These are phyloP conservation scores for Suricata suricatta DNA, from an alignment of 2,113 vertebrate species.

Conservation along the genomic window DNA sequence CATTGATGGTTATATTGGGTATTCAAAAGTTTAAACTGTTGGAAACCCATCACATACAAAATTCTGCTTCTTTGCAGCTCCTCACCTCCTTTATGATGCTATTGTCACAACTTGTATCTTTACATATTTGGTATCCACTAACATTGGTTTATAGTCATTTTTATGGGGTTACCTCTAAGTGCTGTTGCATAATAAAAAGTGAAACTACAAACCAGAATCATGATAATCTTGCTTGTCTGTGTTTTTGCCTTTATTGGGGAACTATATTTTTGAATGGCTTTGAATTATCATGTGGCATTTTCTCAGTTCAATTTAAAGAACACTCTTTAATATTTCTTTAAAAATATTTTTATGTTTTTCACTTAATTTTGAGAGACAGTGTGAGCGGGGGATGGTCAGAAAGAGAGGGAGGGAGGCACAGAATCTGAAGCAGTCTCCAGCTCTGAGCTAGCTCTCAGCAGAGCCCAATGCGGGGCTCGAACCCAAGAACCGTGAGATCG, in stretches of 20 bases:
- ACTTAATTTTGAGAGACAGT: no score
- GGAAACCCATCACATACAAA: background rate
- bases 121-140: background rate
- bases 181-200: background rate
- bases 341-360: no score
- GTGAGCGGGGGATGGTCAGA: no score
- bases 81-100: background rate
- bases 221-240: background rate
- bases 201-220: background rate
- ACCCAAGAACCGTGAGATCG: no score
- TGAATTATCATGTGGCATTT: background rate
- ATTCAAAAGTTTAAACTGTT: background rate
- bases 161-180: background rate
- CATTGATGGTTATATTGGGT: background rate
- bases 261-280: background rate
- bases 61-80: background rate
- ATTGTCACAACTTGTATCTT: background rate
- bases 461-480: no score
- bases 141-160: background rate
- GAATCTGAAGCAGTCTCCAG: no score
- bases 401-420: no score
- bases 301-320: background rate
- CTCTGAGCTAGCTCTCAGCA: no score
- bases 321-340: no score
- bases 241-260: background rate